Conservation (phyloP, 2,888 invertebrate genomes). For the Clunio marinus region DNA sequence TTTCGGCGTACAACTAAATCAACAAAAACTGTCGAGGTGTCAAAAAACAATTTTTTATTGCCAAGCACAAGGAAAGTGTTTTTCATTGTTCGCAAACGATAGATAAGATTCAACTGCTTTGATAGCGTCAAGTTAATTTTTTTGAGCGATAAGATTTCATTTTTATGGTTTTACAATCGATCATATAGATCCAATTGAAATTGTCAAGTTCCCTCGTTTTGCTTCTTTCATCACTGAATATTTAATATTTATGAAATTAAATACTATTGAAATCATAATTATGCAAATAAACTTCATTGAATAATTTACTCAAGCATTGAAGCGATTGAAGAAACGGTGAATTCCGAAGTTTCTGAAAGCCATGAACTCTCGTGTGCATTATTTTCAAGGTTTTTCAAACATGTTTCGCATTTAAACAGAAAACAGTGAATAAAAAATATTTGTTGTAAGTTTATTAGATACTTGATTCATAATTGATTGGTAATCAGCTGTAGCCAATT, state of each 20-base stretch:
- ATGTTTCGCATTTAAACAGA: neutral
- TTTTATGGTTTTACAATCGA: conserved; percentile 23
- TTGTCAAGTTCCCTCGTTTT: conserved; percentile 1
- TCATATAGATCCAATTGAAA: conserved; percentile 14
- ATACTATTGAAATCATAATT: neutral
- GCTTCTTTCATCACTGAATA: no score
- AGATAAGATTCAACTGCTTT: conserved; percentile 19
- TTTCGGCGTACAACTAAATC: conserved; percentile 12
- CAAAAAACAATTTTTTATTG: conserved; percentile 12
- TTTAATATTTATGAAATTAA: no score
- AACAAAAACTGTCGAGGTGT: conserved; percentile 20
- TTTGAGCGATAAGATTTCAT: neutral
- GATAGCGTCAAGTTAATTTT: neutral
- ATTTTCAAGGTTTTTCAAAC: neutral
- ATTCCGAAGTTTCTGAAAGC: conserved; percentile 9
- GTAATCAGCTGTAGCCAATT: neutral
- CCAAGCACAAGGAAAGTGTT: conserved; percentile 15
- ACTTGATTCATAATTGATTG: conserved; percentile 3
- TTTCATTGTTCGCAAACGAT: conserved; percentile 28
- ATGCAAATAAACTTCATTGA: conserved; percentile 7
- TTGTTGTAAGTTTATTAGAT: no score
- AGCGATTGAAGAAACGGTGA: no score
- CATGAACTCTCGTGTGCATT: conserved; percentile 18
- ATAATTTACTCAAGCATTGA: no score
- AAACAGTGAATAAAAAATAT: neutral